Conservation (phyloP, 2,888 invertebrate genomes). For the Meliscaeva auricollis region DNA sequence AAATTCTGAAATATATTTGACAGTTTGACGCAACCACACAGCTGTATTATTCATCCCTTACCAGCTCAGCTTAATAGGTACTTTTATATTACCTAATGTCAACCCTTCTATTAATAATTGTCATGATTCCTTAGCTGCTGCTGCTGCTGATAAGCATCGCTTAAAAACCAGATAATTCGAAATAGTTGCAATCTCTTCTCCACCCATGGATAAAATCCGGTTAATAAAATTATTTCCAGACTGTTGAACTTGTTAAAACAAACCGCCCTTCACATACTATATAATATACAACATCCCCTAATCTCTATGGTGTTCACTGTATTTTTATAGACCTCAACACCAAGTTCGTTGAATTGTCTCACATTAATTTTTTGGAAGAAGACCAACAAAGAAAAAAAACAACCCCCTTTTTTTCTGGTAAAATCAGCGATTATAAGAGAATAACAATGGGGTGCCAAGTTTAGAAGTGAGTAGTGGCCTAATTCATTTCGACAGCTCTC, state of each 20-base stretch:
- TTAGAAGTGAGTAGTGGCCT: constrained; percentile 55
- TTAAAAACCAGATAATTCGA: constrained; percentile 23
- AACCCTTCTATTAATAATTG: not conserved
- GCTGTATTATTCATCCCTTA: not conserved
- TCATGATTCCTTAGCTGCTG: constrained; percentile 2
- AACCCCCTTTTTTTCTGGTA: constrained; percentile 24
- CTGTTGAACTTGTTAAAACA: constrained; percentile 75
- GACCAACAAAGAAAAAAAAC: not conserved
- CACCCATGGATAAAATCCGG: constrained; percentile 59
- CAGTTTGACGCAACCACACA: not conserved
- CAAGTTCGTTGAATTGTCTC: constrained; percentile 34
- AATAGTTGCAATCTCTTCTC: constrained; percentile 39
- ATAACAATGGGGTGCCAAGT: constrained; percentile 48
- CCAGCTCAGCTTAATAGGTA: not conserved
- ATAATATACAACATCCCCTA: constrained; percentile 42
- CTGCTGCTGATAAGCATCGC: constrained; percentile 52
- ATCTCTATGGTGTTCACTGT: constrained; percentile 16
- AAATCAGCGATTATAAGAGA: constrained; percentile 13
- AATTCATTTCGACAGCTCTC: constrained; percentile 65
- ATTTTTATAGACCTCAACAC: constrained; percentile 19
- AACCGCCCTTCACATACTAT: constrained; percentile 69
- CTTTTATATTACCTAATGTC: too few relatives aligned
- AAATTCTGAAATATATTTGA: not conserved
- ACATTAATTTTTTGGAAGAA: constrained; percentile 11
- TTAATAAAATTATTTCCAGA: constrained; percentile 76